Evolutionary conservation across 2,888 invertebrate species (phyloP).

Genomic region (Morpho achilles): DNA sequence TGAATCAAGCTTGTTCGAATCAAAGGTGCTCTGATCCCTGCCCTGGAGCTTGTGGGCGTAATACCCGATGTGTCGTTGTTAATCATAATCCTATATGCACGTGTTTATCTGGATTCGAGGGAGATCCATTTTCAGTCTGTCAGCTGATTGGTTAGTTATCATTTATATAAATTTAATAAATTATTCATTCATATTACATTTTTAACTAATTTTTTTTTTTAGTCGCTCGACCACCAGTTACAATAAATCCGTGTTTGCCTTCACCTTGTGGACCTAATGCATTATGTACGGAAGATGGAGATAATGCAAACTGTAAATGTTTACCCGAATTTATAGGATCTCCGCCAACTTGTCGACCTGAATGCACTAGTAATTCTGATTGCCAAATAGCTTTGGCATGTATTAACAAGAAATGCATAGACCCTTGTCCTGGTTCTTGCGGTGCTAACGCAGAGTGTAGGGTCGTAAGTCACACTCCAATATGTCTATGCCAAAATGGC

Average conservation of each 20-base stretch:
- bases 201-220: slow-evolving; percentile 15
- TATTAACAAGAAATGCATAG: slow-evolving; percentile 83
- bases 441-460: slow-evolving; percentile 85
- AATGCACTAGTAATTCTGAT: slow-evolving; percentile 84
- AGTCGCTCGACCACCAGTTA: slow-evolving; percentile 54
- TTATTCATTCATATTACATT: neutral
- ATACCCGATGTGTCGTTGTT: slow-evolving; percentile 79
- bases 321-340: slow-evolving; percentile 79
- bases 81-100: slow-evolving; percentile 84
- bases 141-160: slow-evolving; percentile 63
- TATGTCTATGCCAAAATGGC: slow-evolving; percentile 80
- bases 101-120: slow-evolving; percentile 81
- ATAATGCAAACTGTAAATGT: slow-evolving; percentile 82
- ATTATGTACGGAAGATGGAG: slow-evolving; percentile 78
- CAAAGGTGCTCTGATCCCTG: slow-evolving; percentile 89
- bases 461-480: slow-evolving; percentile 85
- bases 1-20: slow-evolving; percentile 85
- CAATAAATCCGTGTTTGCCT: slow-evolving; percentile 79
- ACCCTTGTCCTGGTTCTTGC: slow-evolving; percentile 85
- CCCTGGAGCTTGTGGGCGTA: slow-evolving; percentile 84
- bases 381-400: slow-evolving; percentile 82
- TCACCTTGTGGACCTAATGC: slow-evolving; percentile 85
- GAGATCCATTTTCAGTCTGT: slow-evolving; percentile 87
- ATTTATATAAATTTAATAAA: neutral
- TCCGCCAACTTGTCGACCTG: slow-evolving; percentile 83